Evolutionary conservation across 2,888 invertebrate species (phyloP).

Genomic region (Synergus umbraculus): DNA sequence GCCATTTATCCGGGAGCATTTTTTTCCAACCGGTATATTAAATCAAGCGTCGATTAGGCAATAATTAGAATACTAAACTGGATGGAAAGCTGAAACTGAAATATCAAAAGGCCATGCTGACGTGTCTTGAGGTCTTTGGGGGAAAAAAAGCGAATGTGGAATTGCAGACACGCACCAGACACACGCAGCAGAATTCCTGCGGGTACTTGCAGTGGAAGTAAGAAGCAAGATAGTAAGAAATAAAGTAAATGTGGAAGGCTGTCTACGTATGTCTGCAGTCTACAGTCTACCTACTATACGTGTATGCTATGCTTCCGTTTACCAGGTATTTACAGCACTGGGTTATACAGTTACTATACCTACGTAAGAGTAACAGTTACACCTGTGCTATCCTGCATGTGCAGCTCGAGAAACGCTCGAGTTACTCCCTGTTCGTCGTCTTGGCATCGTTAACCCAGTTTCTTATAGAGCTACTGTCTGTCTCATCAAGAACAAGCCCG

Average conservation of each 20-base stretch:
- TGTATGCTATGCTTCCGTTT: slow-evolving; percentile 27
- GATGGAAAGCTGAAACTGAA: slow-evolving; percentile 27
- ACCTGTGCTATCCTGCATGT: slow-evolving; percentile 14
- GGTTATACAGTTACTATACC: slow-evolving; percentile 37
- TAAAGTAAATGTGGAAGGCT: slow-evolving; percentile 34
- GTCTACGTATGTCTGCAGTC: neutral
- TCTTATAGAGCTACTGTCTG: slow-evolving; percentile 4
- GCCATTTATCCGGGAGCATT: neutral
- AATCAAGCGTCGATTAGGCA: slow-evolving; percentile 12
- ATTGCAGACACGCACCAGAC: slow-evolving; percentile 36
- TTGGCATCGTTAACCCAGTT: slow-evolving; percentile 39
- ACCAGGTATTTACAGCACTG: slow-evolving; percentile 29
- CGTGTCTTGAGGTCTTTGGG: slow-evolving; percentile 29
- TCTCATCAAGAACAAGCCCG: slow-evolving; percentile 33
- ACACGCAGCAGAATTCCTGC: slow-evolving; percentile 40
- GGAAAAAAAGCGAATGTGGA: neutral
- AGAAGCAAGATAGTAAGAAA: slow-evolving; percentile 4
- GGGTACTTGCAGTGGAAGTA: neutral
- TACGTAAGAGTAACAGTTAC: slow-evolving; percentile 39
- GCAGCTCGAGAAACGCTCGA: slow-evolving; percentile 27
- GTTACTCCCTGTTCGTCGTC: slow-evolving; percentile 31
- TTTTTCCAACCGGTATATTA: neutral
- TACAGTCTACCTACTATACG: neutral
- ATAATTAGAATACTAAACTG: slow-evolving; percentile 23
- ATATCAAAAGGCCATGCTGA: slow-evolving; percentile 23